A percentile compares a stretch with the other conserved stretches of the same genome.
phyloP scores from a whole-genome alignment of 2,888 invertebrate species.

The Mystacides longicornis region DNA sequence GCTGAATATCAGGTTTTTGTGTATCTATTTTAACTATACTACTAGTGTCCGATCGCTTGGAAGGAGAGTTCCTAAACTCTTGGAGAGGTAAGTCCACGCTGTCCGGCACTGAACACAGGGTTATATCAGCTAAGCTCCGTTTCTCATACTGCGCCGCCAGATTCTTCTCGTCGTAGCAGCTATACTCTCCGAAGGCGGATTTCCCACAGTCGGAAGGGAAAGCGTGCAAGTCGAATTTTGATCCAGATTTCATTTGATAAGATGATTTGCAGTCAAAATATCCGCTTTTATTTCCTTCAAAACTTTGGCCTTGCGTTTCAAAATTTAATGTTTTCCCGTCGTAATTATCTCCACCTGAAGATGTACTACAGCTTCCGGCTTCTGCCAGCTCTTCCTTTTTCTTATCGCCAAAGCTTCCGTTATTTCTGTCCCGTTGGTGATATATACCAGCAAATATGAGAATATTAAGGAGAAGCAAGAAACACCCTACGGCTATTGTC shows the following conservation, averaged over 20 bases:
- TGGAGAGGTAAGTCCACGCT: slow-evolving; percentile 56
- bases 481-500: slow-evolving; percentile 80
- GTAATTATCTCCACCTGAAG: slow-evolving; percentile 49
- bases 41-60: slow-evolving; percentile 33
- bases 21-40: slow-evolving; percentile 47
- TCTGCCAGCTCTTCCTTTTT: slow-evolving; percentile 71
- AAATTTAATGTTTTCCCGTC: slow-evolving; percentile 49
- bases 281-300: slow-evolving; percentile 45
- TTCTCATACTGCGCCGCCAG: slow-evolving; percentile 46
- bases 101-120: slow-evolving; percentile 42
- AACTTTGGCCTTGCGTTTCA: slow-evolving; percentile 40
- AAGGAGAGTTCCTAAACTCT: slow-evolving; percentile 53
- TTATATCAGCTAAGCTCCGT: slow-evolving; percentile 52
- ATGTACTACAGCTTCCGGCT: slow-evolving; percentile 62
- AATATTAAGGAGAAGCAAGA: slow-evolving; percentile 71
- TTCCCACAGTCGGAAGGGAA: slow-evolving; percentile 46
- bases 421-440: slow-evolving; percentile 62
- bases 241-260: slow-evolving; percentile 41
- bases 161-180: slow-evolving; percentile 57
- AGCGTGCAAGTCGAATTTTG: slow-evolving; percentile 45
- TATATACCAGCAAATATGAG: slow-evolving; percentile 85
- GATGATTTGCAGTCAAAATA: slow-evolving; percentile 53
- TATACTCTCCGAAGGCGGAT: slow-evolving; percentile 56
- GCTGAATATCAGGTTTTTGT: slow-evolving; percentile 47
- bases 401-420: slow-evolving; percentile 56